Evolutionary conservation across 2,113 vertebrate genomes (phyloP), one percentile per base, ranked within the genome.

Genomic region (Ailuropoda melanoleuca): DNA sequence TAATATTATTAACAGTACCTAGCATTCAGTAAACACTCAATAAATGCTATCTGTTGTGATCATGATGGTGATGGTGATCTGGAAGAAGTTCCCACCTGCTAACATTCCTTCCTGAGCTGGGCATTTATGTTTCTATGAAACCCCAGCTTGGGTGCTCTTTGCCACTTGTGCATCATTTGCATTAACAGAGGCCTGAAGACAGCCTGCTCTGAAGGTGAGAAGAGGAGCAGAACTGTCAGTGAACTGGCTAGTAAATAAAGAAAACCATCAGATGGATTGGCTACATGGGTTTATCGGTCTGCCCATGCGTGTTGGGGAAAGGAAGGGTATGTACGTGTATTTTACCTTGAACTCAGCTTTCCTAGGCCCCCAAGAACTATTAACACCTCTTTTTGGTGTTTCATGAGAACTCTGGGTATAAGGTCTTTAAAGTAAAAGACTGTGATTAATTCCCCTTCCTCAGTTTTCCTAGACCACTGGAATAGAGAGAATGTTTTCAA

Each of bases 271-370:
- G 26, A 62, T 24, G 87, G 66, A 23, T 8, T 17, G 7, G 31
- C 70, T 43, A 11, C 48, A 14, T 0, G 29, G n/a, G 19, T 39
- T 19, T 60, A 10, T 72, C n/a, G 72, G 29, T 43, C 14, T 53
- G 78, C 50, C 21, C n/a, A 64, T 29, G 14, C 82, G 80, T 31
- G 7, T 15, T 74, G 14, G 6, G 46, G 29, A 68, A 1, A 24
- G 7, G 6, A 62, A 21, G 46, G 15, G 39, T 74, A n/a, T 17
- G 3, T 23, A 80, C 72, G 15, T 10, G 56, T 72, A 93, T 56
- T 93, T 96, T 56, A 75, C 91, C 37, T 64, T 81, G 77, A 95
- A 96, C 14, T 62, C 50, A 23, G 34, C 2, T 80, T 90, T 91
- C 37, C 31, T 89, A 55, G 19, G 39, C 64, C 43, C 4, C 14